A percentile compares a stretch with the other conserved stretches of the same genome.
Conservation (phyloP, 1,140 invertebrate species). For the Microplitis demolitor region DNA sequence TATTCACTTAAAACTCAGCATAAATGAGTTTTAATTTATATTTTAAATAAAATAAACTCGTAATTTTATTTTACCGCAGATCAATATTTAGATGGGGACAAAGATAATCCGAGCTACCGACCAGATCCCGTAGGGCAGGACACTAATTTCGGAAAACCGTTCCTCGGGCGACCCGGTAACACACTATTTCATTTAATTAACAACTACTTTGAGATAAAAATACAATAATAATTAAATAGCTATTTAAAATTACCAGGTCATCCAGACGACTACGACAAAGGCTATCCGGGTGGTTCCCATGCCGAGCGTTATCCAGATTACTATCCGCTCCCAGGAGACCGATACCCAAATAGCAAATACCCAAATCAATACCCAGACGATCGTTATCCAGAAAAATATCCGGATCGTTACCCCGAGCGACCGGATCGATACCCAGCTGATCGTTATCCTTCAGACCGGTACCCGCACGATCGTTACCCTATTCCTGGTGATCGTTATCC, state of each 20-base stretch:
- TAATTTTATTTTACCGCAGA: conserved; percentile 36
- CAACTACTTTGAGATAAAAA: background rate
- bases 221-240: background rate
- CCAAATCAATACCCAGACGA: conserved; percentile 43
- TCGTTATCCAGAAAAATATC: conserved; percentile 52
- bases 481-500: conserved; percentile 35
- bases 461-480: conserved; percentile 30
- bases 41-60: background rate
- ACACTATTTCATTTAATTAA: background rate
- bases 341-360: conserved; percentile 54
- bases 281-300: conserved; percentile 43
- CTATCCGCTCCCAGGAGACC: conserved; percentile 50
- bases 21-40: background rate
- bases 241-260: conserved; percentile 40
- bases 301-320: conserved; percentile 56
- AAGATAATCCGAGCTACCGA: conserved; percentile 50
- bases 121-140: conserved; percentile 65
- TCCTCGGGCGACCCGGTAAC: conserved; percentile 57
- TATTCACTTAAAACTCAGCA: background rate
- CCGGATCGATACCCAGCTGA: conserved; percentile 55
- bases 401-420: conserved; percentile 50
- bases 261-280: conserved; percentile 55
- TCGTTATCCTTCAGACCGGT: conserved; percentile 45
- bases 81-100: conserved; percentile 55
- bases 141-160: conserved; percentile 61